phyloP scores from a whole-genome alignment of 2,888 invertebrate genomes.

The Ectemnius lituratus region DNA sequence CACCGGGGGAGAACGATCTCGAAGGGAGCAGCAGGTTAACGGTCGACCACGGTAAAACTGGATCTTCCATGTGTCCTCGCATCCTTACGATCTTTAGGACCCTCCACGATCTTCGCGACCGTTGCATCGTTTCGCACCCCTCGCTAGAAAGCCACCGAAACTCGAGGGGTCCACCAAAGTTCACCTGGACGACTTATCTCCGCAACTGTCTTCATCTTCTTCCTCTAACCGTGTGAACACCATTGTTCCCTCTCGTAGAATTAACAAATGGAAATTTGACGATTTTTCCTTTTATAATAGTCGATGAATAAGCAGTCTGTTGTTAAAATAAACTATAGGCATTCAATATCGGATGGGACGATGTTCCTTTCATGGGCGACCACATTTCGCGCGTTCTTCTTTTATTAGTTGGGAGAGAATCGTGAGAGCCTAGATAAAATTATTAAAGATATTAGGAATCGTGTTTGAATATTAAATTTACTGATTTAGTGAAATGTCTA shows the following conservation, averaged over 20 bases:
- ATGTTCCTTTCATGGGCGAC: neutral
- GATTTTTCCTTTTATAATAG: too few species aligned
- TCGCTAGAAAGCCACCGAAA: neutral
- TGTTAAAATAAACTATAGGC: too few species aligned
- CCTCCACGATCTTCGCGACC: constrained; percentile 5
- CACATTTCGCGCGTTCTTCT: constrained; percentile 36
- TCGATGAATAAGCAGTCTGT: too few species aligned
- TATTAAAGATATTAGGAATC: neutral
- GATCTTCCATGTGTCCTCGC: constrained; percentile 1
- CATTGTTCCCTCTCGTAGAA: too few species aligned
- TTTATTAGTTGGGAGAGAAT: constrained; percentile 52
- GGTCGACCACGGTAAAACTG: neutral
- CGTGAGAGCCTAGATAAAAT: constrained; percentile 52
- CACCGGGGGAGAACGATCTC: neutral
- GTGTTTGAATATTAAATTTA: neutral
- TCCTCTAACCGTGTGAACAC: too few species aligned
- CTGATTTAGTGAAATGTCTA: constrained; percentile 47
- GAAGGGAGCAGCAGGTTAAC: constrained; percentile 5
- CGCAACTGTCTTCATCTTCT: too few species aligned
- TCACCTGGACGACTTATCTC: neutral
- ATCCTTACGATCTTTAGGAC: neutral
- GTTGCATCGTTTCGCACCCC: constrained; percentile 5
- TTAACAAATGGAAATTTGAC: too few species aligned
- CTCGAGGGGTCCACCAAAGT: neutral
- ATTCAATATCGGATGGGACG: too few species aligned